phyloP scores from a whole-genome alignment of 2,113 vertebrate species.

The Anarrhichthys ocellatus region DNA sequence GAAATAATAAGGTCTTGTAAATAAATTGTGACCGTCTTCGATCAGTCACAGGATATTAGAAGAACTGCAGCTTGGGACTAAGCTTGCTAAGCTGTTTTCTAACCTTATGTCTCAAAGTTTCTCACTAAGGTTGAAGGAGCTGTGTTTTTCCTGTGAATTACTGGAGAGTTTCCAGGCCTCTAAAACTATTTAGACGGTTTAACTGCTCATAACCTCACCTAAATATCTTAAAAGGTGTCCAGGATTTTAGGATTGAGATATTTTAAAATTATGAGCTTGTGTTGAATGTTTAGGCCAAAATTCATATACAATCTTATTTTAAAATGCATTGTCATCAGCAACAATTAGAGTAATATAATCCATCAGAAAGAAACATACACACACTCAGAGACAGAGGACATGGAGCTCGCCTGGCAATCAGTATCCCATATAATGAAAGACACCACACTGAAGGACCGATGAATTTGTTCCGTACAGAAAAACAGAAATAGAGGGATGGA shows the following conservation, averaged over 20 bases:
- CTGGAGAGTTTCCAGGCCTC: not conserved
- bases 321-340: conserved; percentile 23
- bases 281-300: not conserved
- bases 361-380: not conserved
- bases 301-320: too few species aligned
- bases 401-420: not conserved
- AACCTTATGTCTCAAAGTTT: not conserved
- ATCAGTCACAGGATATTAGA: not conserved
- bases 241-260: not conserved
- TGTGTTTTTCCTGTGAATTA: not conserved
- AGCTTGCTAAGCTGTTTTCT: not conserved
- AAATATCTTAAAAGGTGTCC: not conserved
- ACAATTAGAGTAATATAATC: conserved; percentile 23
- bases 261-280: not conserved
- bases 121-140: not conserved
- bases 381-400: not conserved
- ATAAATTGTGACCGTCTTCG: too few species aligned
- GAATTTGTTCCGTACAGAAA: not conserved
- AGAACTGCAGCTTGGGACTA: not conserved
- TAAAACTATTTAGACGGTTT: not conserved
- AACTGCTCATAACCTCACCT: not conserved
- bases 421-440: not conserved
- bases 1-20: too few species aligned
- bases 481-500: not conserved
- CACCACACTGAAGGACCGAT: not conserved